Evolutionary conservation across 2,113 vertebrate species (phyloP).

Genomic region (Sclerurus mexicanus): DNA sequence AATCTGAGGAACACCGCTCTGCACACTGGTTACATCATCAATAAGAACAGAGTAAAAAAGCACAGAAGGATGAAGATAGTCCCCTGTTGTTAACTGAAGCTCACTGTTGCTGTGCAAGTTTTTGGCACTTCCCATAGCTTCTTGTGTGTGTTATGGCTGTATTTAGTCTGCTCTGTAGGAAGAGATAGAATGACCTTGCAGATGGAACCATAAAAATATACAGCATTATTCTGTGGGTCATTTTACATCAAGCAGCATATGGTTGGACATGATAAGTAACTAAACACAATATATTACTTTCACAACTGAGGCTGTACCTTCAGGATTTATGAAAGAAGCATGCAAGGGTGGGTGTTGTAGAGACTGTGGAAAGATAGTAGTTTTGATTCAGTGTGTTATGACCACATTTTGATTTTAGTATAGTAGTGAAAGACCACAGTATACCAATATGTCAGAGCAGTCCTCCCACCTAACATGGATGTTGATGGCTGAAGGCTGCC

Average conservation of each 20-base stretch:
- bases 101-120: background rate
- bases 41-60: background rate
- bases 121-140: background rate
- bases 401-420: background rate
- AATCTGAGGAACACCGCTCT: background rate
- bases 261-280: background rate
- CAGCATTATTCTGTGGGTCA: background rate
- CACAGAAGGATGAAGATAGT: background rate
- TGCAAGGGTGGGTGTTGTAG: background rate
- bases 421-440: background rate
- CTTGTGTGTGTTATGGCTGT: background rate
- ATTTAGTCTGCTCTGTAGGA: background rate
- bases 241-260: background rate
- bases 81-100: background rate
- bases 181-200: background rate
- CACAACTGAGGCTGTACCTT: background rate
- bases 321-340: background rate
- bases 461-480: background rate
- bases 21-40: background rate
- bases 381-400: background rate
- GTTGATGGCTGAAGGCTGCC: background rate
- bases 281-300: background rate
- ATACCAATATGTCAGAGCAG: background rate
- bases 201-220: background rate
- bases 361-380: background rate